Percentiles rank a stretch among this genome's conserved stretches.
phyloP scores from a whole-genome alignment of 1,140 invertebrate species.

The Apocrypta bakeri region DNA sequence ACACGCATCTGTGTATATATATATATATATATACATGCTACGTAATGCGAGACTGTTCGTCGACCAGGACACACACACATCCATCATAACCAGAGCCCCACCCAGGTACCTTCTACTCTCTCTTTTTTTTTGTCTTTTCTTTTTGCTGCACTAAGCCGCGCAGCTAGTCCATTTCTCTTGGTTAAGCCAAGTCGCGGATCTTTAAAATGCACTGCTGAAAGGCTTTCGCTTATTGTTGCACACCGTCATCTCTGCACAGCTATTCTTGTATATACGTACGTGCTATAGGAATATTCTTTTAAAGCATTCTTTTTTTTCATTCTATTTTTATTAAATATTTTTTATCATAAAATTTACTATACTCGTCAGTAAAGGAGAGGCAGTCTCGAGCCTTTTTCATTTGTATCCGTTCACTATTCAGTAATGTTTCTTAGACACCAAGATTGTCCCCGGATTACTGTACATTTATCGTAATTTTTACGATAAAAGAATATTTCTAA shows the following conservation, averaged over 20 bases:
- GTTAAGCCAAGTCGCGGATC: conserved; percentile 19
- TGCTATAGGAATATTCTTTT: too few relatives aligned
- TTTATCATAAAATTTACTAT: too few relatives aligned
- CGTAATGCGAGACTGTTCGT: conserved; percentile 46
- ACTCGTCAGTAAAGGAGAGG: too few relatives aligned
- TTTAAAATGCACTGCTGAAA: conserved; percentile 24
- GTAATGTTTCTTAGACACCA: too few relatives aligned
- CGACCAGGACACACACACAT: conserved; percentile 42
- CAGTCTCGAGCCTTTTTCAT: too few relatives aligned
- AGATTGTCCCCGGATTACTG: too few relatives aligned
- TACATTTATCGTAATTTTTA: too few relatives aligned
- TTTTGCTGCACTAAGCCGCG: background rate
- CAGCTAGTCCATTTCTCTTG: conserved; percentile 40
- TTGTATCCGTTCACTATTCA: too few relatives aligned
- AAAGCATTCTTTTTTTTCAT: too few relatives aligned
- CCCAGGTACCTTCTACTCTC: conserved; percentile 35
- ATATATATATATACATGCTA: background rate
- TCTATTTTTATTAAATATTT: too few relatives aligned
- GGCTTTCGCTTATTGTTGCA: background rate
- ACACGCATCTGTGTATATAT: background rate
- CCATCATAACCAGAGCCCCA: conserved; percentile 48
- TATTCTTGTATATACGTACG: background rate
- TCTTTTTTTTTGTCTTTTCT: background rate
- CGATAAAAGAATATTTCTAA: too few relatives aligned
- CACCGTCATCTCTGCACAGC: background rate